Evolutionary conservation across 2,797 vertebrate genomes (phyloP), one percentile per base, ranked within the genome.

Genomic region (Cheirogaleus major): DNA sequence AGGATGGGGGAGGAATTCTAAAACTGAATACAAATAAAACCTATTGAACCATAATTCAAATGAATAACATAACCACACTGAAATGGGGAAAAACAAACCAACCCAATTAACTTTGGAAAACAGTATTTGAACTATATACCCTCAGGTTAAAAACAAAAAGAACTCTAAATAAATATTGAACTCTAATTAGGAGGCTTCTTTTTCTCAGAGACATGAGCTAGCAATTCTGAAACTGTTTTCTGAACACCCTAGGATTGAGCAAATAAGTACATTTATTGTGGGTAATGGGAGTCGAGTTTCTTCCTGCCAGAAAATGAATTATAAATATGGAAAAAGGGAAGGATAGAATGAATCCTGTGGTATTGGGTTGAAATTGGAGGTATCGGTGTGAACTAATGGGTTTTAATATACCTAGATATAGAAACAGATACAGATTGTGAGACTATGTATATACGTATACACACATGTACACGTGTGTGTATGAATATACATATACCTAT

Each of bases 21-120:
- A 94, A 86, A 82, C 4, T 80, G 17, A 91, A 45, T 61, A 48
- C 50, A 80, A 91, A 79, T 30, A 87, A 96, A 82, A 78, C 15
- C 38, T 82, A 52, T 63, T 9, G 5, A 79, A 72, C 50, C 7
- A 13, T 75, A 79, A 63, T 88, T 91, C 92, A 96, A 73, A 63
- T 55, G 50, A 93, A 91, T 79, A 72, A 52, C 48, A 85, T 55
- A 84, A 78, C 41, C 22, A 69, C 50, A 41, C 38, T 69, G 93
- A 92, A 65, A 61, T 52, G 5, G 9, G 7, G 18, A 38, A 32
- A n/a, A 48, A 85, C 55, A 69, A 88, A 93, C 61, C 65, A 83
- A 93, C 79, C 38, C 87, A 96, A 89, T 91, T 95, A 89, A 80
- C 90, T 93, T 88, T 83, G 84, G 82, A 67, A 97, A 87, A 73